These are phyloP conservation scores for Eupithecia subfuscata DNA, from an alignment of 2,888 invertebrate genomes.

Conservation along the genomic window DNA sequence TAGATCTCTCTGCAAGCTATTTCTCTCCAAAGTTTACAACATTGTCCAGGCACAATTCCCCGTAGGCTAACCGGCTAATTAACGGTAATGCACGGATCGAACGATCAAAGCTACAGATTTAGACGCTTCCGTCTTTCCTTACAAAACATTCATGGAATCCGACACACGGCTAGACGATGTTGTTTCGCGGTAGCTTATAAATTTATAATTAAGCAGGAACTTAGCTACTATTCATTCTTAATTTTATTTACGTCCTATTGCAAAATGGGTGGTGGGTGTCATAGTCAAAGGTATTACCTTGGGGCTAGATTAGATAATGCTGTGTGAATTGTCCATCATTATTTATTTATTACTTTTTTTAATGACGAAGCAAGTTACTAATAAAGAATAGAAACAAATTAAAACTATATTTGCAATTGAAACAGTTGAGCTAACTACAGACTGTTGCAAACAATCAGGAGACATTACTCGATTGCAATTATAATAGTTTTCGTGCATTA, in stretches of 20 bases:
- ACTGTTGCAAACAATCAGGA: no score
- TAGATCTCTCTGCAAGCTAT: background rate
- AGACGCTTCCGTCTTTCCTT: conserved; percentile 24
- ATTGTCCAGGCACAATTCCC: conserved; percentile 10
- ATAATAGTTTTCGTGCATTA: no score
- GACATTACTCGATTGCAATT: no score
- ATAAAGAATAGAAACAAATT: no score
- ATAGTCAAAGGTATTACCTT: no score
- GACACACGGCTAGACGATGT: background rate
- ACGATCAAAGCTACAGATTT: conserved; percentile 32
- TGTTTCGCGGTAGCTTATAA: background rate
- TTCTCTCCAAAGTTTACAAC: conserved; percentile 1
- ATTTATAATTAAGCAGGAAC: background rate
- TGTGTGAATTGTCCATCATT: no score
- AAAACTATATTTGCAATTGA: no score
- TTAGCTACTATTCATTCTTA: background rate
- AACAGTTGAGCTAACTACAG: no score
- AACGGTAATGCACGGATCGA: conserved; percentile 30
- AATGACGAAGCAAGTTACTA: no score
- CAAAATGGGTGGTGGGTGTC: no score
- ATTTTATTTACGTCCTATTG: background rate
- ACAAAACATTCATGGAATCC: conserved; percentile 18
- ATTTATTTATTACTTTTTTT: no score
- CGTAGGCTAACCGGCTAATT: conserved; percentile 21
- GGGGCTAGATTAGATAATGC: no score